Evolutionary conservation across 1,140 invertebrate species (phyloP).

Genomic region (Drosophila subobscura): DNA sequence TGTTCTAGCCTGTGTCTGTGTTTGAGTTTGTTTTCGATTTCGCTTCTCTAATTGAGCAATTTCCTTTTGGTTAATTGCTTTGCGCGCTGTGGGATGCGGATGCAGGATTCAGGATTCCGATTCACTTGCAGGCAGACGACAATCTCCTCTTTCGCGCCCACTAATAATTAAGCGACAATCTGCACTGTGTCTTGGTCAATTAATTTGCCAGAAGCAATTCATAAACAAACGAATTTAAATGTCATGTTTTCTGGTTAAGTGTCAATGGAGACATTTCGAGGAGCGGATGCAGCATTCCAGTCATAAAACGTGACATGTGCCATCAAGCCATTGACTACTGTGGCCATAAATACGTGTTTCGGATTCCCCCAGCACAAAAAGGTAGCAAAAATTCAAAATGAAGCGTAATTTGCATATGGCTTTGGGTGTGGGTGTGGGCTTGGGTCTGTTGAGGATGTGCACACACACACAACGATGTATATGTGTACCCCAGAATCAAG

Average conservation of each 20-base stretch:
- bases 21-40: conserved; percentile 65
- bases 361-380: conserved; percentile 41
- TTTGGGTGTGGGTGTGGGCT: not conserved
- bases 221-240: conserved; percentile 62
- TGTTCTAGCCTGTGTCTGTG: conserved; percentile 3
- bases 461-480: conserved; percentile 36
- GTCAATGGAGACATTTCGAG: conserved; percentile 18
- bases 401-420: conserved; percentile 70
- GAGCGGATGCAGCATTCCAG: conserved; percentile 43
- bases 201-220: conserved; percentile 49
- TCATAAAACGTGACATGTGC: conserved; percentile 79
- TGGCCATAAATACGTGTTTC: conserved; percentile 49
- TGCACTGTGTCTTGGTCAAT: conserved; percentile 41
- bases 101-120: conserved; percentile 20
- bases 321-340: conserved; percentile 54
- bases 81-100: conserved; percentile 27
- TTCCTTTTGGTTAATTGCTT: conserved; percentile 73
- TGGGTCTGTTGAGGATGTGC: conserved; percentile 32
- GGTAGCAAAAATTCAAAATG: conserved; percentile 68
- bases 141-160: conserved; percentile 2
- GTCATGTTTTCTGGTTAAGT: conserved; percentile 50
- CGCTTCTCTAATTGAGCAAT: conserved; percentile 67
- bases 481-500: conserved; percentile 33
- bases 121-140: conserved; percentile 24
- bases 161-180: conserved; percentile 19